Conservation (phyloP, 2,113 vertebrate genomes). For the Parus major region DNA sequence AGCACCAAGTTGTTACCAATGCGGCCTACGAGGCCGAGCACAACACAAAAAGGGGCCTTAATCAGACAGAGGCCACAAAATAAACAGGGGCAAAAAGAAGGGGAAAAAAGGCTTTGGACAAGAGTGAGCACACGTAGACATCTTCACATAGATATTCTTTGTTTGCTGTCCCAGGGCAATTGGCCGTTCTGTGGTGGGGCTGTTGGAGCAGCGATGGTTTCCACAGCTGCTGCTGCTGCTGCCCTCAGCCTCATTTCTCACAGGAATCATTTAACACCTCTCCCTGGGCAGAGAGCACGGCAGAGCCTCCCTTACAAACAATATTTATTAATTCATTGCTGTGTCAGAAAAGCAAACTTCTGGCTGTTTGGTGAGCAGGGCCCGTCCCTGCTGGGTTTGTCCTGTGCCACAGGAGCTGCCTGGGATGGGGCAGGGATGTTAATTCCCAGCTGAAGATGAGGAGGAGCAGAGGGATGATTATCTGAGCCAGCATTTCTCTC, state of each 20-base stretch:
- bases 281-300: neutral
- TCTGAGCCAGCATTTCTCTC: accelerated
- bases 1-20: slow-evolving; percentile 53
- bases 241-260: slow-evolving; percentile 27
- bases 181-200: neutral
- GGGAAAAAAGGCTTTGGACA: neutral
- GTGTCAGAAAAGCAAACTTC: neutral
- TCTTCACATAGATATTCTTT: neutral
- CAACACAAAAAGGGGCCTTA: slow-evolving; percentile 17
- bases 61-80: neutral
- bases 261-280: slow-evolving; percentile 36
- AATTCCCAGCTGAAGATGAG: neutral
- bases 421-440: neutral
- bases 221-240: slow-evolving; percentile 68
- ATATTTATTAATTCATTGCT: neutral
- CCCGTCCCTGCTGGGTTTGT: neutral
- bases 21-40: neutral
- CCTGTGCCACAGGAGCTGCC: neutral
- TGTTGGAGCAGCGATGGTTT: slow-evolving; percentile 47
- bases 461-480: neutral
- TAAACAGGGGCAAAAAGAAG: neutral
- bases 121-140: neutral
- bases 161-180: slow-evolving; percentile 38
- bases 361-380: neutral
- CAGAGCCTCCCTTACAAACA: neutral